Conservation (phyloP, 2,113 vertebrate species). For the Pomatorhinus ruficollis region DNA sequence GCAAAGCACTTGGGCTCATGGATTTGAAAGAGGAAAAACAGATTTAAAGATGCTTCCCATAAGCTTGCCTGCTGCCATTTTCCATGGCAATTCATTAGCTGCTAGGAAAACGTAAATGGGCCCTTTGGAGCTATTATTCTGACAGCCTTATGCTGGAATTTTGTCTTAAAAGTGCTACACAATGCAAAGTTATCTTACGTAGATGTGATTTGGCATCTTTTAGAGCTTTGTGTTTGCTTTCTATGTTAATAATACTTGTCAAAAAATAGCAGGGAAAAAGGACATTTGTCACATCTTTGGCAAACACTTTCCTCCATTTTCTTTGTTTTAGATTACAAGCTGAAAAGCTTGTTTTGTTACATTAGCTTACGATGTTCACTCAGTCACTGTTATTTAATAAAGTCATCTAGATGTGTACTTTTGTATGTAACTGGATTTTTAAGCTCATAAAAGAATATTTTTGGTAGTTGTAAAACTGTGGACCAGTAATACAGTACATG, state of each 20-base stretch:
- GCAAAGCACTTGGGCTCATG: not conserved
- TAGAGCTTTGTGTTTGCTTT: not conserved
- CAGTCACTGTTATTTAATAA: not conserved
- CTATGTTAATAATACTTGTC: not conserved
- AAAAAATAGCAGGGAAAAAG: not conserved
- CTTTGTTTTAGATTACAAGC: not conserved
- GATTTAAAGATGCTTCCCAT: slow-evolving; percentile 12
- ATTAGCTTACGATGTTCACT: not conserved
- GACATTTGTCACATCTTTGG: not conserved
- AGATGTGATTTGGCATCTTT: not conserved
- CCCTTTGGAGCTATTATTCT: slow-evolving; percentile 33
- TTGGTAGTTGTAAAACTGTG: not conserved
- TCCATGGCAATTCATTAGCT: slow-evolving; percentile 29
- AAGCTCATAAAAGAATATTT: not conserved
- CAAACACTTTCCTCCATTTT: not conserved
- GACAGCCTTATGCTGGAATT: slow-evolving; percentile 25
- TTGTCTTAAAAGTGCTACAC: not conserved
- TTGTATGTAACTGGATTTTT: not conserved
- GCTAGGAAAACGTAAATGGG: slow-evolving; percentile 6
- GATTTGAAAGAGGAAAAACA: not conserved
- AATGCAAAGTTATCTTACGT: not conserved
- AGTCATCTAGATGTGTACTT: not conserved
- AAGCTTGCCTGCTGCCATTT: slow-evolving; percentile 25
- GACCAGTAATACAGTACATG: not conserved
- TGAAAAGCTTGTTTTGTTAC: not conserved